Conservation (phyloP, 2,113 vertebrate species). For the Miniopterus natalensis region DNA sequence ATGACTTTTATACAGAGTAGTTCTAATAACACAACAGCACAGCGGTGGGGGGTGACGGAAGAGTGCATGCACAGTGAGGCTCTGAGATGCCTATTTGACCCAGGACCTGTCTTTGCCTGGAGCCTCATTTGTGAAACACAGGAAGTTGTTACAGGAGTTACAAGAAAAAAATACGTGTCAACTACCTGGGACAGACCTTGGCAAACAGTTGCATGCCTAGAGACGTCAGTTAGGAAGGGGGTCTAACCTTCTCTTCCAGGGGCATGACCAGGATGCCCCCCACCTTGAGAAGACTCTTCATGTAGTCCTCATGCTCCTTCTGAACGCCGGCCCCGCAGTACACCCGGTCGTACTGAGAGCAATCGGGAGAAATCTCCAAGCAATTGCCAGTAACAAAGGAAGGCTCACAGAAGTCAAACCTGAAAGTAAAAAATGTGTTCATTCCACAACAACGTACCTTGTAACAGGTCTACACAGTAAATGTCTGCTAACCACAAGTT, state of each 20-base stretch:
- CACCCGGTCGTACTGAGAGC: slow-evolving; percentile 95
- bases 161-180: background rate
- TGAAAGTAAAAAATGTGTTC: slow-evolving; percentile 79
- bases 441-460: background rate
- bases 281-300: slow-evolving; percentile 97
- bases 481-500: no score
- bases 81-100: background rate
- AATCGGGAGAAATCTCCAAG: slow-evolving; percentile 95
- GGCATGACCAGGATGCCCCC: slow-evolving; percentile 98
- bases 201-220: background rate
- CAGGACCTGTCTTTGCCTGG: background rate
- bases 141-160: background rate
- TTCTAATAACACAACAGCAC: background rate
- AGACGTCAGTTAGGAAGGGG: background rate
- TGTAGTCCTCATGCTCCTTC: slow-evolving; percentile 96
- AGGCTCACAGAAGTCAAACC: slow-evolving; percentile 98
- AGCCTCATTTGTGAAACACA: background rate
- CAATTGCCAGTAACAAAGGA: slow-evolving; percentile 97
- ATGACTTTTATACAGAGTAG: background rate
- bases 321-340: slow-evolving; percentile 98
- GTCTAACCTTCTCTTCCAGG: slow-evolving; percentile 95
- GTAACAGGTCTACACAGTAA: background rate
- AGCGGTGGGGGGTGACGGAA: background rate
- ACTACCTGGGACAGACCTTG: background rate
- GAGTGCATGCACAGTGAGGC: background rate